phyloP scores from a whole-genome alignment of 2,797 vertebrate genomes.

The Borostomias antarcticus region DNA sequence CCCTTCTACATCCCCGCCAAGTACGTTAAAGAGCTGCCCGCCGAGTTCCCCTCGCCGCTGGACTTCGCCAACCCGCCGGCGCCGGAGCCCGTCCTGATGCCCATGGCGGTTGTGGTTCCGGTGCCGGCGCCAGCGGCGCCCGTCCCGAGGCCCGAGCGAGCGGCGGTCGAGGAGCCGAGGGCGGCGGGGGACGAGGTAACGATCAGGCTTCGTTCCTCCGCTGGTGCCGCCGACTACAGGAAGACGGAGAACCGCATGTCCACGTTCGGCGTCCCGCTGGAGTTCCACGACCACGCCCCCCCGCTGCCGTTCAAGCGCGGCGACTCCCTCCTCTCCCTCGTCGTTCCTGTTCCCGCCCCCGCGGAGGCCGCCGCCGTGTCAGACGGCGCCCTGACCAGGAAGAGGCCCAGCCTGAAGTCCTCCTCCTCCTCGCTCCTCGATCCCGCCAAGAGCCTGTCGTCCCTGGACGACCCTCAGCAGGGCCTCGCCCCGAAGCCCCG shows the following conservation, averaged over 20 bases:
- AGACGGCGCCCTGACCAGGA: constrained; percentile 38
- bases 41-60: constrained; percentile 64
- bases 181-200: constrained; percentile 65
- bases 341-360: constrained; percentile 4
- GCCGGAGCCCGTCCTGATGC: constrained; percentile 21
- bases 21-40: constrained; percentile 90
- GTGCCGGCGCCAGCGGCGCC: constrained; percentile 30
- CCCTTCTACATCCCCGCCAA: constrained; percentile 95
- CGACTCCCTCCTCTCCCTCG: too few species aligned
- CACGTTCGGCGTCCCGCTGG: constrained; percentile 71
- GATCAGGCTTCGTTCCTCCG: constrained; percentile 58
- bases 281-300: constrained; percentile 53
- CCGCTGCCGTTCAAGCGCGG: constrained; percentile 11
- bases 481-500: constrained; percentile 25
- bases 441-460: not conserved
- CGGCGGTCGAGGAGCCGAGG: constrained; percentile 24
- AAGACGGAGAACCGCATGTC: constrained; percentile 80
- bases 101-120: too few species aligned
- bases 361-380: constrained; percentile 3
- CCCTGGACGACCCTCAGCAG: constrained; percentile 16
- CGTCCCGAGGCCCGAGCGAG: constrained; percentile 40
- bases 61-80: constrained; percentile 53
- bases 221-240: constrained; percentile 19
- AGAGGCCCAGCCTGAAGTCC: constrained; percentile 29
- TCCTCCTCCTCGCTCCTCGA: constrained; percentile 14